These are phyloP conservation scores for Vombatus ursinus DNA, from an alignment of 2,113 vertebrate species.

Conservation along the genomic window DNA sequence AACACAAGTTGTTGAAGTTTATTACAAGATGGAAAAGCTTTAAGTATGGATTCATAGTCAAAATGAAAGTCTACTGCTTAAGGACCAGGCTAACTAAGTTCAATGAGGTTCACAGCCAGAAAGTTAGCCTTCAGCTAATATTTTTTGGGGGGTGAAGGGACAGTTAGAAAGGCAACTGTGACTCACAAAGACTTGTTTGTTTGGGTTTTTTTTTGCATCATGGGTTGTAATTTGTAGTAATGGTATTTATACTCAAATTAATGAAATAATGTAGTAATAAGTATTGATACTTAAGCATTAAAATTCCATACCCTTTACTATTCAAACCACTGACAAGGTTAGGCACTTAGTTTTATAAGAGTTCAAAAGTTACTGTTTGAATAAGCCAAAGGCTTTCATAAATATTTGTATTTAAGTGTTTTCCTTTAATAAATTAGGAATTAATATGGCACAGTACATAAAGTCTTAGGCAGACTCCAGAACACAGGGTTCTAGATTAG, in stretches of 20 bases:
- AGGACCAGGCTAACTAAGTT: not conserved
- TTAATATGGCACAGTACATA: not conserved
- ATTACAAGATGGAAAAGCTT: not conserved
- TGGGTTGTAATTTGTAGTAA: not conserved
- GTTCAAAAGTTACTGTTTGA: not conserved
- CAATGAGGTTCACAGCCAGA: not conserved
- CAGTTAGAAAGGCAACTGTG: not conserved
- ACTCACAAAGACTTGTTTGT: not conserved
- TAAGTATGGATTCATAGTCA: not conserved
- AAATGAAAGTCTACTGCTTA: not conserved
- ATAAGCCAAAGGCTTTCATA: not conserved
- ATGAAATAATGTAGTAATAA: not conserved
- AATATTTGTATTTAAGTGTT: not conserved
- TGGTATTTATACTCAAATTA: not conserved
- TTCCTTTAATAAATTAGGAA: not conserved
- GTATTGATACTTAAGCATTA: no score
- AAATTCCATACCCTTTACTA: constrained; percentile 6
- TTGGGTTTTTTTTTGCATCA: not conserved
- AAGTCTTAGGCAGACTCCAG: not conserved
- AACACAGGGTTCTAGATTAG: not conserved
- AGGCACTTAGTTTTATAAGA: not conserved
- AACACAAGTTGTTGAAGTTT: not conserved
- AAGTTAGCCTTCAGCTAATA: not conserved
- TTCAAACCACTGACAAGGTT: not conserved
- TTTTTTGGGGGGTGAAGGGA: no score